These are phyloP conservation scores for Ericerus pela DNA, from an alignment of 1,140 invertebrate species.

Conservation along the genomic window DNA sequence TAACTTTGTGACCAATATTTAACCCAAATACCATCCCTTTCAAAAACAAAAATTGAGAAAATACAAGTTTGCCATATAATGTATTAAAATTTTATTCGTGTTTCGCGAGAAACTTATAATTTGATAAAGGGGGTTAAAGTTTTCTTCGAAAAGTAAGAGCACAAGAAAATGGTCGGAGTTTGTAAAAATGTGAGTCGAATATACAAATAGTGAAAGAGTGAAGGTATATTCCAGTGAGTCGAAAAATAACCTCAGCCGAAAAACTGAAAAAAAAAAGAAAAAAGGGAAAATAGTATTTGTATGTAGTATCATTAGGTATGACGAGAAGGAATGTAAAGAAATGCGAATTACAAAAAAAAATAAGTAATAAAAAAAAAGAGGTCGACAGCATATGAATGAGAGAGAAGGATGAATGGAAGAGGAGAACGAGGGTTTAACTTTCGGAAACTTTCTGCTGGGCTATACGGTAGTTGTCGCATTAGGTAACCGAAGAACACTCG, in stretches of 20 bases:
- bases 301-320: too few species aligned
- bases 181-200: slow-evolving; percentile 10
- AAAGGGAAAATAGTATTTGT: too few species aligned
- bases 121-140: slow-evolving; percentile 10
- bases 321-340: too few species aligned
- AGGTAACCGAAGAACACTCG: neutral
- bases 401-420: neutral
- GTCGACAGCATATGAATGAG: neutral
- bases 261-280: too few species aligned
- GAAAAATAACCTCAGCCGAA: too few species aligned
- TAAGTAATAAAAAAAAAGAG: too few species aligned
- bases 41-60: too few species aligned
- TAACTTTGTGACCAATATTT: too few species aligned
- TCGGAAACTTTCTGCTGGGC: slow-evolving; percentile 7
- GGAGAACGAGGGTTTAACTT: slow-evolving; percentile 1
- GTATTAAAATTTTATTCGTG: slow-evolving; percentile 9
- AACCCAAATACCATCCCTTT: too few species aligned
- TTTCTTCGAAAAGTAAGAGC: slow-evolving; percentile 3
- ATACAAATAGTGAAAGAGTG: slow-evolving; percentile 10
- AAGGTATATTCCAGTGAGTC: too few species aligned
- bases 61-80: too few species aligned
- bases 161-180: slow-evolving; percentile 7
- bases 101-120: slow-evolving; percentile 8
- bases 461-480: slow-evolving; percentile 11
- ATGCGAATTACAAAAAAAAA: too few species aligned